These are phyloP conservation scores for Hypocryptadius cinnamomeus DNA, from an alignment of 2,113 vertebrate genomes.

Conservation along the genomic window DNA sequence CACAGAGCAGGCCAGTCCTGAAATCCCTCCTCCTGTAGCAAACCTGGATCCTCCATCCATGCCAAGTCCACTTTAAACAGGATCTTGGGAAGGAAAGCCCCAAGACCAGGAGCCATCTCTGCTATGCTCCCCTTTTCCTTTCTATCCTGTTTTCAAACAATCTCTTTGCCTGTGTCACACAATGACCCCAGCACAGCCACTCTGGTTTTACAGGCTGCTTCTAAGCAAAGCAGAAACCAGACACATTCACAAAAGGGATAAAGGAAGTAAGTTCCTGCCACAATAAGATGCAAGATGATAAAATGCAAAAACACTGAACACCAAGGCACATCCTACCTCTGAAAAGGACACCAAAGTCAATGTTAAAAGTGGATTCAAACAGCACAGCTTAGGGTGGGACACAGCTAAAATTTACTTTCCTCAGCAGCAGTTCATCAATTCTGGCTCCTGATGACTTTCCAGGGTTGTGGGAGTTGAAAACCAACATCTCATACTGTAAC, in stretches of 20 bases:
- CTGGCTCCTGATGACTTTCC: neutral
- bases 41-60: neutral
- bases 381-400: neutral
- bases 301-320: neutral
- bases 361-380: neutral
- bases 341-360: neutral
- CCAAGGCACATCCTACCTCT: neutral
- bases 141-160: neutral
- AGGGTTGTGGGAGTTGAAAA: neutral
- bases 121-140: accelerated
- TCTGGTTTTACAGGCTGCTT: neutral
- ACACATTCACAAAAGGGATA: neutral
- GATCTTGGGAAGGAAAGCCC: neutral
- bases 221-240: neutral
- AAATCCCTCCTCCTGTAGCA: neutral
- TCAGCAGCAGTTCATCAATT: neutral
- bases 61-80: neutral
- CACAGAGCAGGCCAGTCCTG: neutral
- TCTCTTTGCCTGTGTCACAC: neutral
- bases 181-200: neutral
- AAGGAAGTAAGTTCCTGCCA: neutral
- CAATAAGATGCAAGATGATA: neutral
- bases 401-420: neutral
- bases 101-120: accelerated
- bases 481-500: neutral